Conservation (phyloP, 2,888 invertebrate genomes). For the Acleris cristana region DNA sequence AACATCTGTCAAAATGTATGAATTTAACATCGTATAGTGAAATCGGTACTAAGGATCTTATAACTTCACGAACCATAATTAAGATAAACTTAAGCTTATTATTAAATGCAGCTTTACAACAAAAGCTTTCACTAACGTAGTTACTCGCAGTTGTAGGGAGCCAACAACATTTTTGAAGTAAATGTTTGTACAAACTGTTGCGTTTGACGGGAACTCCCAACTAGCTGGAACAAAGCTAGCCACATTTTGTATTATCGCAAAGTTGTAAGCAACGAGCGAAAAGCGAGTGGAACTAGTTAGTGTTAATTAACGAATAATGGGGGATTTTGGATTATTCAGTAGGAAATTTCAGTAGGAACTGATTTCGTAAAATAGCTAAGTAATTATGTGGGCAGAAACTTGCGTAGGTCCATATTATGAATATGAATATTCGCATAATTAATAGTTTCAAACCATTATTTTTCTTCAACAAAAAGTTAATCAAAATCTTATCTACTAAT, state of each 20-base stretch:
- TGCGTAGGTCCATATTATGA: too few species aligned
- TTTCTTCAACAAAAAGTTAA: too few species aligned
- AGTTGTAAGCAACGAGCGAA: conserved; percentile 3
- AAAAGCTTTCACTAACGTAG: background rate
- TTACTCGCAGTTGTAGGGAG: conserved; percentile 1
- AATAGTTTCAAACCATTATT: too few species aligned
- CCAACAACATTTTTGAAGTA: conserved; percentile 11
- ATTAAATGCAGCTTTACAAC: background rate
- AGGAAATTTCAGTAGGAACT: background rate
- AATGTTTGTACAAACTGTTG: conserved; percentile 30
- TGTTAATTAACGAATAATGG: background rate
- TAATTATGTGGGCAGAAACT: too few species aligned
- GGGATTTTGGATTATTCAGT: background rate
- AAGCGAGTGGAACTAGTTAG: background rate
- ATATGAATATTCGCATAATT: too few species aligned
- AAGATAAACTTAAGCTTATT: background rate
- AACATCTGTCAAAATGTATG: too few species aligned
- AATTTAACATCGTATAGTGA: too few species aligned
- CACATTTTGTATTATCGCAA: background rate
- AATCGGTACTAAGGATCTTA: too few species aligned
- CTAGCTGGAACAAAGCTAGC: conserved; percentile 9
- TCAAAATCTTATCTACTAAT: too few species aligned
- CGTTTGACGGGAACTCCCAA: conserved; percentile 17
- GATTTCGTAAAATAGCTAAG: background rate
- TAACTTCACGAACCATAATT: background rate